phyloP scores from a whole-genome alignment of 2,888 invertebrate species.

The Ectemnius lituratus region DNA sequence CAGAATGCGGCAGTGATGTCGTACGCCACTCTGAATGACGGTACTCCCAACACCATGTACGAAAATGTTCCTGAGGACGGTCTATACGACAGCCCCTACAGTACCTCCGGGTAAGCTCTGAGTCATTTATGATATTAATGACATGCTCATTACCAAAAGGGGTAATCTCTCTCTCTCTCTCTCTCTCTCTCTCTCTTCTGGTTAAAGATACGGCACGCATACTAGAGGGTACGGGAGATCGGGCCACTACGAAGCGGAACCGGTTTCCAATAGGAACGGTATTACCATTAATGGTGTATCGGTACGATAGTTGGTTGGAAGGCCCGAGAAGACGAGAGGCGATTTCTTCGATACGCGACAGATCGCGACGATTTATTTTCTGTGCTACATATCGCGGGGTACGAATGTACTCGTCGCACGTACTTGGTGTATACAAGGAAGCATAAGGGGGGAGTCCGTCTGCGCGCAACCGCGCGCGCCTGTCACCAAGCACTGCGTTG shows the following conservation, averaged over 20 bases:
- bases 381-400: too few species aligned
- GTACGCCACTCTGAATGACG: constrained; percentile 89
- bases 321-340: too few species aligned
- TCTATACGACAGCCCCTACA: constrained; percentile 77
- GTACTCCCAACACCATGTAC: constrained; percentile 79
- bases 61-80: constrained; percentile 78
- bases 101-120: constrained; percentile 70
- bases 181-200: background rate
- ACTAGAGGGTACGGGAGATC: constrained; percentile 71
- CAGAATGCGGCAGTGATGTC: constrained; percentile 94
- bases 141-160: too few species aligned
- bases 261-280: constrained; percentile 81
- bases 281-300: constrained; percentile 94
- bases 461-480: constrained; percentile 2
- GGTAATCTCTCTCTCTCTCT: background rate
- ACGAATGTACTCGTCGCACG: too few species aligned
- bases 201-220: constrained; percentile 70
- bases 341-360: background rate
- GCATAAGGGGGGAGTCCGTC: constrained; percentile 17
- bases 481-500: constrained; percentile 30
- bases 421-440: constrained; percentile 38
- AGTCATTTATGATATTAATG: too few species aligned
- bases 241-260: constrained; percentile 83
- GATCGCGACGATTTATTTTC: too few species aligned
- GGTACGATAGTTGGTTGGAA: constrained; percentile 82